Base-by-base conservation (phyloP, 2,888 invertebrate species). In the Sarcophaga variegata region DNA sequence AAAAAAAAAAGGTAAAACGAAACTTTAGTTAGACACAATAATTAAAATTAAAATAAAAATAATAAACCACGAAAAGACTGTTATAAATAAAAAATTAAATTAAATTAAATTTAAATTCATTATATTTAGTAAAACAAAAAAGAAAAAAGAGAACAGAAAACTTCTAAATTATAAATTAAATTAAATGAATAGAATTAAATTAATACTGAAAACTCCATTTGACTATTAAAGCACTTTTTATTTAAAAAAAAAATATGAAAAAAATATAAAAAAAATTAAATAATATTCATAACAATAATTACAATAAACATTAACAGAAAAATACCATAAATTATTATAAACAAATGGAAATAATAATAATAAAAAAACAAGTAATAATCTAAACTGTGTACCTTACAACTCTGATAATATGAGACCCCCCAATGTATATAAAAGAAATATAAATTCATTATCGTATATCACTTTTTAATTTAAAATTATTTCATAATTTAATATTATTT, bases 1-100 rank as follows among this genome's bases (percentile, higher is more conserved):
- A 47, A 59, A 37, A 8, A 59, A 25, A 3, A 5, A 72, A 67
- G 60, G 4, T 2, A 47, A 59, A 37, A 2, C 37, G 47, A 79
- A 80, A 80, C 45, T 72, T 69, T 86, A 86, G 86, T 86, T 86
- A 86, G 86, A 54, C 54, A 80, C 54, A 86, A 80, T 80, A 71
- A 71, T 83, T 80, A 82, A 66, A 59, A 78, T 69, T 47, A 59
- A 76, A 79, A 37, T 10, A 10, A 69, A 67, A 74, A 80, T 60
- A 62, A 75, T 22, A 66, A 64, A 66, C 27, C 71, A 78, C 69
- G 77, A 86, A 77, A 86, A 86, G 86, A 86, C 86, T 86, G 83
- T 86, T 63, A 72, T 63, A 70, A 69, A 74, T 49, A 62, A 85
- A 76, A 54, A n/a, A 63, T 63, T 74, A 69, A 59, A 49, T 22